Percentiles rank a stretch among this genome's conserved stretches.
Conservation (phyloP, 2,113 vertebrate genomes). For the Pedionomus torquatus region DNA sequence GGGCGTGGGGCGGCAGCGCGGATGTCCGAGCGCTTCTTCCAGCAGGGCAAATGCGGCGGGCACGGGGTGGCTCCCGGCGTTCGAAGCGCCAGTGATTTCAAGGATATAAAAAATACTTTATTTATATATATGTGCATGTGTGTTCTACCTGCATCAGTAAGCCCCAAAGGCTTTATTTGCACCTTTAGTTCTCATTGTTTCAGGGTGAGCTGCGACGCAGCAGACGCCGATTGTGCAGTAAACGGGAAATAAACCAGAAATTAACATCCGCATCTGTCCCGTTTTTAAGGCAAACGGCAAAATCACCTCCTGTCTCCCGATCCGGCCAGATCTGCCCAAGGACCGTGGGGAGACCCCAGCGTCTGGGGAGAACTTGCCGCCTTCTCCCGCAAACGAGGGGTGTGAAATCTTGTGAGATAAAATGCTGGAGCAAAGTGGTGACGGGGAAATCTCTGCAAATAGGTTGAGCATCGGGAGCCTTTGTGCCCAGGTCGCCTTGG, state of each 20-base stretch:
- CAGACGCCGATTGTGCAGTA: background rate
- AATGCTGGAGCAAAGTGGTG: background rate
- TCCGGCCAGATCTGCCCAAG: background rate
- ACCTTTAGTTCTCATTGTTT: background rate
- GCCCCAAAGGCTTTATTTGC: background rate
- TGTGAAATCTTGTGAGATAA: background rate
- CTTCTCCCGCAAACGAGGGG: background rate
- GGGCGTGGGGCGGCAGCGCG: constrained; percentile 72
- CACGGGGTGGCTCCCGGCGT: background rate
- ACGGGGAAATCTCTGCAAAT: background rate
- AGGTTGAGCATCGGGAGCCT: background rate
- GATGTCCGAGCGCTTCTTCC: constrained; percentile 36
- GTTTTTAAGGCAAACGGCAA: background rate
- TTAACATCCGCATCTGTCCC: background rate
- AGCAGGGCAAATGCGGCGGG: background rate
- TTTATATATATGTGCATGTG: background rate
- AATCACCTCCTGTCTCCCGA: background rate
- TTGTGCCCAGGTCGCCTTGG: constrained; percentile 20
- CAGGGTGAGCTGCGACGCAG: background rate
- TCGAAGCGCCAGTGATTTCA: background rate
- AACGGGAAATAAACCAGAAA: constrained; percentile 1
- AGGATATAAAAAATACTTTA: background rate
- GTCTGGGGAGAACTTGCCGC: background rate
- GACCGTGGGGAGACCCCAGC: background rate
- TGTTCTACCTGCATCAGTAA: background rate